Percentiles rank a stretch among this genome's conserved stretches.
phyloP scores from a whole-genome alignment of 2,888 invertebrate genomes.

The Gastrophysa polygoni region DNA sequence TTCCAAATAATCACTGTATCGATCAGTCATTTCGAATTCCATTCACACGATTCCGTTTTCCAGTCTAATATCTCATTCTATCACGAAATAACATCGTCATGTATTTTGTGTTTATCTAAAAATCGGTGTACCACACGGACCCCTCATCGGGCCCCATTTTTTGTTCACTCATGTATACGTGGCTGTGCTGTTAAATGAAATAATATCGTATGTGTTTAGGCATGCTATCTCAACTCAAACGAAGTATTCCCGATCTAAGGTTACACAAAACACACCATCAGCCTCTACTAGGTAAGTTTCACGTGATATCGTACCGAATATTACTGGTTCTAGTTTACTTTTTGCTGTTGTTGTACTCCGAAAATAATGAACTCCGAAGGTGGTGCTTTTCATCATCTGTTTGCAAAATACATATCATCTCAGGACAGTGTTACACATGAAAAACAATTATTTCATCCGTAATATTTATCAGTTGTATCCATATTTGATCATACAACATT shows the following conservation, averaged over 20 bases:
- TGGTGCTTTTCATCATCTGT: too few relatives aligned
- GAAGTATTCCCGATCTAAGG: conserved; percentile 86
- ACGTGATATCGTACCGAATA: conserved; percentile 32
- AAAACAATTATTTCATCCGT: too few relatives aligned
- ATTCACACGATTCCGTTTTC: conserved; percentile 25
- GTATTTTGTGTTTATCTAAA: too few relatives aligned
- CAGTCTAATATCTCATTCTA: conserved; percentile 34
- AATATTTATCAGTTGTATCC: too few relatives aligned
- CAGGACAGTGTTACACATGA: too few relatives aligned
- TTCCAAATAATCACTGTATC: too few relatives aligned
- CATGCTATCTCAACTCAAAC: conserved; percentile 87
- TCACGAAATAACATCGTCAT: background rate
- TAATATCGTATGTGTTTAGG: conserved; percentile 66
- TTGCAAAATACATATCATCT: too few relatives aligned
- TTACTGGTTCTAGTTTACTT: conserved; percentile 22
- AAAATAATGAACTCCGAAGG: background rate
- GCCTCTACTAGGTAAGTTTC: conserved; percentile 73
- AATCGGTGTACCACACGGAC: background rate
- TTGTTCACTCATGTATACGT: conserved; percentile 13
- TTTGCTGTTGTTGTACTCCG: conserved; percentile 5
- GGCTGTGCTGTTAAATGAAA: conserved; percentile 43
- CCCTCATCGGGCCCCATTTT: background rate
- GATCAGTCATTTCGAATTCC: conserved; percentile 19
- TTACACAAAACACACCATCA: conserved; percentile 77
- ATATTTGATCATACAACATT: too few relatives aligned